These are phyloP conservation scores for Limnephilus rhombicus DNA, from an alignment of 2,888 invertebrate genomes.

Conservation along the genomic window DNA sequence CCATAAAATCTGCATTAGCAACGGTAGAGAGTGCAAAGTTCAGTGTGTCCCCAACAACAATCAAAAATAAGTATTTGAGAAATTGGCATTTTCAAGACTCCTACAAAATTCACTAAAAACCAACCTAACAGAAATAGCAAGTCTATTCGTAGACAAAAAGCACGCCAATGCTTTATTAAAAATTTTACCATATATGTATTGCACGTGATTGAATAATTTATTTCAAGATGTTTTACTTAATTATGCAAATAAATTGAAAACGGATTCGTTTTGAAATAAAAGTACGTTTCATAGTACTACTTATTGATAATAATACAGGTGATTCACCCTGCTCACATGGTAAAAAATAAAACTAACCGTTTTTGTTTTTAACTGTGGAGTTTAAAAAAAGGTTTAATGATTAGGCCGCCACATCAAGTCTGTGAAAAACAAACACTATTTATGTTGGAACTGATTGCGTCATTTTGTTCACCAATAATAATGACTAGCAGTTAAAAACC, in stretches of 20 bases:
- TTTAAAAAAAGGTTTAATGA: not conserved
- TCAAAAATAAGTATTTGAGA: too few relatives aligned
- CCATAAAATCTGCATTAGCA: too few relatives aligned
- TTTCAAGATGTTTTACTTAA: too few relatives aligned
- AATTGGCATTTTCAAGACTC: not conserved
- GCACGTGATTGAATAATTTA: not conserved
- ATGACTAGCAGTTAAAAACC: too few relatives aligned
- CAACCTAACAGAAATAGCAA: not conserved
- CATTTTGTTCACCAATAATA: too few relatives aligned
- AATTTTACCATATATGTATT: not conserved
- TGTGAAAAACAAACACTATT: not conserved
- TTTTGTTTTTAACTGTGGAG: not conserved
- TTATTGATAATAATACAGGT: not conserved
- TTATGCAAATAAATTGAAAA: not conserved
- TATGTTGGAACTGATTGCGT: too few relatives aligned
- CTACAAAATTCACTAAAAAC: not conserved
- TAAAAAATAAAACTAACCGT: not conserved
- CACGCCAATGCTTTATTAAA: not conserved
- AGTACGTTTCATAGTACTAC: too few relatives aligned
- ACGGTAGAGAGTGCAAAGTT: too few relatives aligned
- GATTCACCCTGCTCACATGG: not conserved
- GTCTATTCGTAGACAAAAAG: not conserved
- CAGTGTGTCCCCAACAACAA: too few relatives aligned
- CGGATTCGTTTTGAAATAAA: not conserved
- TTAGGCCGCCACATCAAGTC: not conserved